A percentile compares a stretch with the other conserved stretches of the same genome.
Evolutionary conservation across 2,113 vertebrate genomes (phyloP).

Genomic region (Sebastes schlegelii): DNA sequence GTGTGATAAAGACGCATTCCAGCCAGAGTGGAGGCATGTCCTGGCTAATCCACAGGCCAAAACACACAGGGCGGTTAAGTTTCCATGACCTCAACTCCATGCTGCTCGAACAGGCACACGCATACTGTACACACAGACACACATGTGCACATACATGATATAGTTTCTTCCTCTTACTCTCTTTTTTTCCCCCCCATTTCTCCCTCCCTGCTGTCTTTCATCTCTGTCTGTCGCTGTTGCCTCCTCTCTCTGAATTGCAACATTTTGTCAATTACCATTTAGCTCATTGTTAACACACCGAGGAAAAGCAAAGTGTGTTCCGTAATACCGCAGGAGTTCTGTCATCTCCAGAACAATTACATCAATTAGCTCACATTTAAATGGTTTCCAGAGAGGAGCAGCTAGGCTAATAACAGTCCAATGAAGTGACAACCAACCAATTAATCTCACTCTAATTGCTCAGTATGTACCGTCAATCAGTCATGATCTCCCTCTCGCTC

Average conservation of each 20-base stretch:
- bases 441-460: slow-evolving; percentile 77
- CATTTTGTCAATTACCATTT: slow-evolving; percentile 65
- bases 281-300: slow-evolving; percentile 61
- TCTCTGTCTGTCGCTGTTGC: slow-evolving; percentile 20
- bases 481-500: slow-evolving; percentile 26
- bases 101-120: slow-evolving; percentile 51
- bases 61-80: slow-evolving; percentile 65
- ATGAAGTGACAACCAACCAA: slow-evolving; percentile 73
- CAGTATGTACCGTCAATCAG: slow-evolving; percentile 68
- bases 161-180: slow-evolving; percentile 13
- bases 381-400: slow-evolving; percentile 67
- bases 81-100: slow-evolving; percentile 79
- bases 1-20: slow-evolving; percentile 67
- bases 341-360: slow-evolving; percentile 71
- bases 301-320: slow-evolving; percentile 37
- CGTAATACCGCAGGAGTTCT: slow-evolving; percentile 67
- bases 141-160: not conserved
- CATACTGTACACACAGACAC: slow-evolving; percentile 21
- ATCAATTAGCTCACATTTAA: slow-evolving; percentile 75
- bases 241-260: slow-evolving; percentile 44
- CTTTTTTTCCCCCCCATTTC: slow-evolving; percentile 4
- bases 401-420: slow-evolving; percentile 71
- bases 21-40: slow-evolving; percentile 68
- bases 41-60: slow-evolving; percentile 68
- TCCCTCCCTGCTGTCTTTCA: slow-evolving; percentile 36